Conservation (phyloP, 2,113 vertebrate species). For the Sturnira hondurensis region DNA sequence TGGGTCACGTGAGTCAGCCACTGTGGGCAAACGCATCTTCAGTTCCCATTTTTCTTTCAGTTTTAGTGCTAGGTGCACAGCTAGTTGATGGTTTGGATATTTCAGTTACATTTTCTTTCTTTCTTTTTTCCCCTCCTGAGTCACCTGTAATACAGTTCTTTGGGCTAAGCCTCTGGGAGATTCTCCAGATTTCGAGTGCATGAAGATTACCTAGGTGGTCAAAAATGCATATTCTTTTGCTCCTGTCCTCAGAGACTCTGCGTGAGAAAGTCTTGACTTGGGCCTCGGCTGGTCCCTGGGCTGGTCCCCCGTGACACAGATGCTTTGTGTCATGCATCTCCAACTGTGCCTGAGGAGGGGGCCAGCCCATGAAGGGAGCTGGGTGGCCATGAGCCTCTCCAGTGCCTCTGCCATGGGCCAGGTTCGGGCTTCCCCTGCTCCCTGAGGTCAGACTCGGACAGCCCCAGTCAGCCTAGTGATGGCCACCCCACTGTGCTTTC, state of each 20-base stretch:
- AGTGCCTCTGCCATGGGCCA: background rate
- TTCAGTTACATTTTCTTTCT: background rate
- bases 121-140: background rate
- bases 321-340: background rate
- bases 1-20: background rate
- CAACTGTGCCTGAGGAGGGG: background rate
- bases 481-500: constrained; percentile 30
- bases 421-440: background rate
- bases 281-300: too few species aligned
- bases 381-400: fast-evolving
- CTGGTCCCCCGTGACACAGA: too few species aligned
- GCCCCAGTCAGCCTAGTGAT: background rate
- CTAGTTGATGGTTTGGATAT: background rate
- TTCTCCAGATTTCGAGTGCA: background rate
- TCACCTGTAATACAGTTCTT: background rate
- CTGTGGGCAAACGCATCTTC: background rate
- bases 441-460: background rate
- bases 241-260: background rate
- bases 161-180: background rate
- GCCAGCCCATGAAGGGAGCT: background rate
- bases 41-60: background rate
- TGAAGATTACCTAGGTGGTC: background rate
- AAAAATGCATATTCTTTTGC: background rate
- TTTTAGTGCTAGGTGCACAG: background rate
- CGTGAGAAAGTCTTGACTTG: background rate